Percentiles rank a stretch among this genome's conserved stretches.
Evolutionary conservation across 2,888 invertebrate genomes (phyloP).

Genomic region (Orthosia gracilis): DNA sequence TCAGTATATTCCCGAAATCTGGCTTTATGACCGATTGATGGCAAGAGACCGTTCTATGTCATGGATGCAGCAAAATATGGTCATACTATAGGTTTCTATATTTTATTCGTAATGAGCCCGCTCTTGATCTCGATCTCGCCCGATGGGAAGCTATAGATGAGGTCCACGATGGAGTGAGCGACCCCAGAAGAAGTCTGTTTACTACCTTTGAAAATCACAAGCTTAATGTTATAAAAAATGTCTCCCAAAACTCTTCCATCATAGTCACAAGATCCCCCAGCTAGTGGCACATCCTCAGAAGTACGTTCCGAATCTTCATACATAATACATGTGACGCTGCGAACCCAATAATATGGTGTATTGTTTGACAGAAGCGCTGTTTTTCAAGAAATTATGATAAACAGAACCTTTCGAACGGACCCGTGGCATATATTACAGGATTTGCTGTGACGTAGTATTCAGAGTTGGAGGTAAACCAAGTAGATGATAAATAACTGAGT

Average conservation of each 20-base stretch:
- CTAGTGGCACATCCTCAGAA: conserved; percentile 65
- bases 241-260: conserved; percentile 38
- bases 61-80: no score
- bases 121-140: no score
- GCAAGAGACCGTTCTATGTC: no score
- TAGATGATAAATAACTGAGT: conserved; percentile 1
- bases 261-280: conserved; percentile 47
- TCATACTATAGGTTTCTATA: no score
- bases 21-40: no score
- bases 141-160: no score
- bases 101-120: no score
- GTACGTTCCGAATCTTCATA: conserved; percentile 79
- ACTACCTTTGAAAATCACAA: neutral
- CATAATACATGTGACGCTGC: conserved; percentile 83
- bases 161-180: no score
- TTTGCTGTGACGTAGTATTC: conserved; percentile 28
- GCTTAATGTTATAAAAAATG: neutral
- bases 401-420: conserved; percentile 68
- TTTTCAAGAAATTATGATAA: conserved; percentile 83
- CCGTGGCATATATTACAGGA: conserved; percentile 48
- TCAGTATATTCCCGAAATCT: no score
- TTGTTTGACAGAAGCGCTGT: conserved; percentile 83
- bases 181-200: no score
- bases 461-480: conserved; percentile 15
- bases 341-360: conserved; percentile 83